Conservation (phyloP, 2,113 vertebrate species). For the Misgurnus mizolepis region DNA sequence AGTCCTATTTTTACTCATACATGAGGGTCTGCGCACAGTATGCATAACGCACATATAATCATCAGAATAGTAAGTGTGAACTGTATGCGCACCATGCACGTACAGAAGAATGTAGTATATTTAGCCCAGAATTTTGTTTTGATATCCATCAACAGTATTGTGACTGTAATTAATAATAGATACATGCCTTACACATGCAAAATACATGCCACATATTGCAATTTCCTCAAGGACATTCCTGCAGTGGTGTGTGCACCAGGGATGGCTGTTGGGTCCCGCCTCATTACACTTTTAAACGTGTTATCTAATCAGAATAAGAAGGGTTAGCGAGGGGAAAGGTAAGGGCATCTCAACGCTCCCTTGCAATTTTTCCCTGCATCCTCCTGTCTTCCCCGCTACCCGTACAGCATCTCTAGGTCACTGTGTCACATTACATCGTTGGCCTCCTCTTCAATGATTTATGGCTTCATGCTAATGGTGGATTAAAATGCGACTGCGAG, state of each 20-base stretch:
- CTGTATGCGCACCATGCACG: no score
- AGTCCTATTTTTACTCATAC: no score
- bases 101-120: no score
- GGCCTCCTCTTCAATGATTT: slow-evolving; percentile 40
- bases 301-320: slow-evolving; percentile 33
- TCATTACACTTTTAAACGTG: slow-evolving; percentile 12
- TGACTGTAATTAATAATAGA: background rate
- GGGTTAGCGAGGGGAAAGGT: slow-evolving; percentile 9
- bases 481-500: slow-evolving; percentile 18
- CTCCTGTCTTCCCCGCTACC: slow-evolving; percentile 3
- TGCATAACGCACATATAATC: no score
- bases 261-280: background rate
- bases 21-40: no score
- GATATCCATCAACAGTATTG: no score
- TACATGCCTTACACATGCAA: background rate
- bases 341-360: slow-evolving; percentile 27
- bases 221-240: background rate
- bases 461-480: slow-evolving; percentile 39
- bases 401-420: slow-evolving; percentile 32
- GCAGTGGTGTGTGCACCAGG: background rate
- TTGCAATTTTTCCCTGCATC: slow-evolving; percentile 27
- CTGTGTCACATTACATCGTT: slow-evolving; percentile 28
- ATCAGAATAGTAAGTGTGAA: no score
- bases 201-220: background rate
- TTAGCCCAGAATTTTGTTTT: no score